A percentile compares a stretch with the other conserved stretches of the same genome.
These are phyloP conservation scores for Drosophila emarginata DNA, from an alignment of 2,888 invertebrate genomes.

Conservation along the genomic window DNA sequence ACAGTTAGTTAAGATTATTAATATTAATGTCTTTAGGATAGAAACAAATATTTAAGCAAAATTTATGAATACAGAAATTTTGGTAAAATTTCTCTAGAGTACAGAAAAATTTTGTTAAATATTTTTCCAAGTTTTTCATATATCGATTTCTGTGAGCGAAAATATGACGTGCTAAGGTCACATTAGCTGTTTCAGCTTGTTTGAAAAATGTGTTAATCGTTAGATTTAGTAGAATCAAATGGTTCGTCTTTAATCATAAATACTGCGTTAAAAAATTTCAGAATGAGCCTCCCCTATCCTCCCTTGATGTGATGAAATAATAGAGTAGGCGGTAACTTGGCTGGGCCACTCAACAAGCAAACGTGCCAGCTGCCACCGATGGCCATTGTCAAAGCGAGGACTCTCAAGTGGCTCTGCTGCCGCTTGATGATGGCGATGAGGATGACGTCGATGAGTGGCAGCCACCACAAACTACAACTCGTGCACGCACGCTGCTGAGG, in stretches of 20 bases:
- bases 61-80: neutral
- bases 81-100: neutral
- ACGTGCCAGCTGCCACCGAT: constrained; percentile 70
- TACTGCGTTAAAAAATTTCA: constrained; percentile 36
- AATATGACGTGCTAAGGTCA: constrained; percentile 53
- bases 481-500: constrained; percentile 58
- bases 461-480: constrained; percentile 72
- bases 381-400: constrained; percentile 58
- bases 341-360: constrained; percentile 67
- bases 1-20: no score
- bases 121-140: neutral
- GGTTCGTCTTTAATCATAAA: constrained; percentile 67
- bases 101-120: neutral
- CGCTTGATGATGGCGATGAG: constrained; percentile 25
- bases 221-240: constrained; percentile 64
- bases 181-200: constrained; percentile 61
- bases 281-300: neutral
- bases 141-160: neutral
- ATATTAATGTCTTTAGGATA: no score
- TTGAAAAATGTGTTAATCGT: constrained; percentile 70
- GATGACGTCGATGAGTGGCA: constrained; percentile 30
- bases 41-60: no score
- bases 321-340: neutral
- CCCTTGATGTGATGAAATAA: neutral
- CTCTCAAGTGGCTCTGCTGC: constrained; percentile 48